These are phyloP conservation scores for Ctenopoma kingsleyae DNA, from an alignment of 2,797 vertebrate species.

Conservation along the genomic window DNA sequence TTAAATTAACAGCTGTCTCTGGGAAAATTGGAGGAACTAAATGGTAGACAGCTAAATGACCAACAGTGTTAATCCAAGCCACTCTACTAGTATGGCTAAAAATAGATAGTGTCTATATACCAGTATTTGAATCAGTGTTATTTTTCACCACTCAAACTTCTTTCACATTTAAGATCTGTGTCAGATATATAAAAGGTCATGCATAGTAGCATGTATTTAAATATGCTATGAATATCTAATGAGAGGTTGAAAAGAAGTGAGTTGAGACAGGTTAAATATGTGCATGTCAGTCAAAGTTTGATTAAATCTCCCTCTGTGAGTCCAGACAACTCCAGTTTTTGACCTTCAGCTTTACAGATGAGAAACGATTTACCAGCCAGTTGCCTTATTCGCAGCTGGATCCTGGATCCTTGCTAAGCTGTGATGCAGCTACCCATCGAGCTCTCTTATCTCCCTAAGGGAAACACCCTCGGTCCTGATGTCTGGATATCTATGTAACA, in stretches of 20 bases:
- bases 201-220: not conserved
- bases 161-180: not conserved
- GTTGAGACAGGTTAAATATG: not conserved
- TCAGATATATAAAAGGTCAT: not conserved
- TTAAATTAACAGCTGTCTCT: conserved; percentile 24
- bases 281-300: conserved; percentile 23
- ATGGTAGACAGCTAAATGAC: too few relatives aligned
- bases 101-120: not conserved
- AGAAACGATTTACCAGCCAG: conserved; percentile 42
- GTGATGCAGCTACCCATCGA: conserved; percentile 57
- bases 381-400: conserved; percentile 35
- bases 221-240: not conserved
- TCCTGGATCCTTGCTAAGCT: conserved; percentile 31
- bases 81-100: not conserved
- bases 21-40: not conserved
- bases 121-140: not conserved
- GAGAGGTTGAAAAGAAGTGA: not conserved
- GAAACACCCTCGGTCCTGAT: conserved; percentile 58
- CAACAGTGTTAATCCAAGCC: not conserved
- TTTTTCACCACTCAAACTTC: not conserved
- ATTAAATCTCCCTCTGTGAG: conserved; percentile 29
- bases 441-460: conserved; percentile 59
- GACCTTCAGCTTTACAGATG: conserved; percentile 62
- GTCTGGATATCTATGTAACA: conserved; percentile 59
- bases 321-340: conserved; percentile 51